A percentile compares a stretch with the other conserved stretches of the same genome.
These are phyloP conservation scores for Acanthurus tractus DNA, from an alignment of 2,797 vertebrate species.

Conservation along the genomic window DNA sequence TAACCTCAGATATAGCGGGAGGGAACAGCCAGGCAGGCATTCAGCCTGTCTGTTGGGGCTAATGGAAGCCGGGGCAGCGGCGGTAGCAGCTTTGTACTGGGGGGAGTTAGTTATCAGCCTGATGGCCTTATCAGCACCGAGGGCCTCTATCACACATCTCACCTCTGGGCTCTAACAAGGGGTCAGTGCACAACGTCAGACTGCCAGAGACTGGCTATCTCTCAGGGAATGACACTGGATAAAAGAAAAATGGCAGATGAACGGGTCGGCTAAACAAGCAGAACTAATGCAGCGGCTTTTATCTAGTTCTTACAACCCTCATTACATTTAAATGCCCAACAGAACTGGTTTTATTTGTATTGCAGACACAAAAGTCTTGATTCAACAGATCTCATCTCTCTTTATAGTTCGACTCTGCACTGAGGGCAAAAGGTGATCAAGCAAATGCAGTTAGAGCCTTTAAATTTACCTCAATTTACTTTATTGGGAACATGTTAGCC, in stretches of 20 bases:
- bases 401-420: not conserved
- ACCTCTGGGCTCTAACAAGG: constrained; percentile 78
- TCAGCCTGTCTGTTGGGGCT: constrained; percentile 63
- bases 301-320: too few relatives aligned
- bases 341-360: too few relatives aligned
- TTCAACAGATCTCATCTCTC: not conserved
- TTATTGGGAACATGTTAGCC: constrained; percentile 4
- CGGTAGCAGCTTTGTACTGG: constrained; percentile 60
- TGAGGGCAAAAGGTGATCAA: constrained; percentile 2
- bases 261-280: constrained; percentile 13
- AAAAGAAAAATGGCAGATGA: constrained; percentile 33
- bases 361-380: not conserved
- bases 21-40: constrained; percentile 50
- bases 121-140: constrained; percentile 79
- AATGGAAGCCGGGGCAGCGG: constrained; percentile 72
- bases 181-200: constrained; percentile 63
- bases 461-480: constrained; percentile 9
- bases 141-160: constrained; percentile 79
- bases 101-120: constrained; percentile 75
- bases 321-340: too few relatives aligned
- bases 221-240: constrained; percentile 46
- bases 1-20: constrained; percentile 70
- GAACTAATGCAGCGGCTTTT: constrained; percentile 16
- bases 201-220: constrained; percentile 61
- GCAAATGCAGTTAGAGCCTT: not conserved